Evolutionary conservation across 2,113 vertebrate species (phyloP).

Genomic region (Sturnira hondurensis): DNA sequence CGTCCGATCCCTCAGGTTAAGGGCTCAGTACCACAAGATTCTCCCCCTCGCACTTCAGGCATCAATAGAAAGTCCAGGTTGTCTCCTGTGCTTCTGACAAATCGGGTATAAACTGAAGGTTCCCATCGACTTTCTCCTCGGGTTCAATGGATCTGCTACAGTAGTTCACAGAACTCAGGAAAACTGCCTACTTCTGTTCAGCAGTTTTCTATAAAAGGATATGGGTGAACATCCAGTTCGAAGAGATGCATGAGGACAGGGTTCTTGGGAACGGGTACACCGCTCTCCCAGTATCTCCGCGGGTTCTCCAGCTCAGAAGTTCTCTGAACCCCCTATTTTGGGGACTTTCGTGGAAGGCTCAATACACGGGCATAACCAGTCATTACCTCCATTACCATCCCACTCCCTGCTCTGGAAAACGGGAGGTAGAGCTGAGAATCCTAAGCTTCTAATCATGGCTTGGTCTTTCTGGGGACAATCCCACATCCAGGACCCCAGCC

Average conservation of each 20-base stretch:
- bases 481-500: background rate
- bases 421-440: background rate
- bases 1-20: background rate
- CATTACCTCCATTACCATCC: background rate
- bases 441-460: background rate
- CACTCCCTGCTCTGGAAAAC: background rate
- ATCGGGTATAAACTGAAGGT: background rate
- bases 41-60: background rate
- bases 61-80: background rate
- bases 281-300: background rate
- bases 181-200: background rate
- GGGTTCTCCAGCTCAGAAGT: background rate
- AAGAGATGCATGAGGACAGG: background rate
- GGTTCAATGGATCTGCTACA: background rate
- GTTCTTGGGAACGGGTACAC: too few species aligned
- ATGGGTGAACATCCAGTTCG: background rate
- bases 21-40: background rate
- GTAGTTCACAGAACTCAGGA: background rate
- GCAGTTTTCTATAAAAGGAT: background rate
- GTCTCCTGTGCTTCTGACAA: background rate
- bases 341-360: background rate
- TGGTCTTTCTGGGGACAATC: background rate
- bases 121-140: background rate
- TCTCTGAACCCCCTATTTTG: background rate
- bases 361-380: background rate